Percentiles rank a stretch among this genome's conserved stretches.
phyloP scores from a whole-genome alignment of 1,140 invertebrate species.

The Drosophila murphyi region DNA sequence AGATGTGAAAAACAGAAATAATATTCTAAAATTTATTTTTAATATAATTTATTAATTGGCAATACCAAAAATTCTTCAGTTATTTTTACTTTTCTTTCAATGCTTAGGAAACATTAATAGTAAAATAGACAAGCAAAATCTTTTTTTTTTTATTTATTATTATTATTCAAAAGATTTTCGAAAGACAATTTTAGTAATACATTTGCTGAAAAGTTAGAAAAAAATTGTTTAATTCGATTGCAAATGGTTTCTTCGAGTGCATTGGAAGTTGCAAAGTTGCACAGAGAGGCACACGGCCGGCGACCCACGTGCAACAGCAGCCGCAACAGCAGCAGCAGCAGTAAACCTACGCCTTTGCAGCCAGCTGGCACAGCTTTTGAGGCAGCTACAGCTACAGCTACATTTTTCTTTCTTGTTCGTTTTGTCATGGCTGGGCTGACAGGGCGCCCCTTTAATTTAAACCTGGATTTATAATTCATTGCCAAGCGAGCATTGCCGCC shows the following conservation, averaged over 20 bases:
- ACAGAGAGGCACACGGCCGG: conserved; percentile 19
- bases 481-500: conserved; percentile 38
- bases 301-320: conserved; percentile 49
- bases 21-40: no score
- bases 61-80: no score
- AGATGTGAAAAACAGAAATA: not conserved
- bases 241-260: not conserved
- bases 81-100: no score
- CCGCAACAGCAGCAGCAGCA: conserved; percentile 15
- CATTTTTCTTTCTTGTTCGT: not conserved
- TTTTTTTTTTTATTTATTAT: no score
- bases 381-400: not conserved
- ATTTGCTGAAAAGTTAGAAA: no score
- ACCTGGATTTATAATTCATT: conserved; percentile 83
- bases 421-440: conserved; percentile 25
- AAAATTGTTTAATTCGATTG: no score
- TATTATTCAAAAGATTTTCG: no score
- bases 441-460: conserved; percentile 70
- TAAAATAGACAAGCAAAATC: no score
- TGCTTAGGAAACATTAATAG: no score
- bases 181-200: no score
- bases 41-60: no score
- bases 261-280: conserved; percentile 2
- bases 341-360: conserved; percentile 48
- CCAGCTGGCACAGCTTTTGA: conserved; percentile 9